Base-by-base conservation (phyloP, 2,113 vertebrate genomes). In the Mirounga angustirostris region DNA sequence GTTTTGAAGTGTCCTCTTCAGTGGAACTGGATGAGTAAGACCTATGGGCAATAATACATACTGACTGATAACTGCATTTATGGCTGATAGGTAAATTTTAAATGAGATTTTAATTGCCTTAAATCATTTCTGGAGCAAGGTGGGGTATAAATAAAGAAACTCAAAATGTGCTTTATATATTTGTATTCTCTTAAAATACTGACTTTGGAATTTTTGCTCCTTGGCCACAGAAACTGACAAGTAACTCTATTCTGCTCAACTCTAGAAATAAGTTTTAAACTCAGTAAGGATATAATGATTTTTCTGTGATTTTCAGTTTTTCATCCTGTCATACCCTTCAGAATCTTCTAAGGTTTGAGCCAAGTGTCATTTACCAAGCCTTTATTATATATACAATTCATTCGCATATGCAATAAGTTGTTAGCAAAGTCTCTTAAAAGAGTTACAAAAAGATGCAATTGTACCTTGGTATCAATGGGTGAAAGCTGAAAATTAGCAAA, bases 11-110 rank as follows among this genome's bases (percentile, higher is more conserved):
- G 46, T 99, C 98, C 3, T 99, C 99, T 89, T 99, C 99, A 16
- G 99, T 98, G 69, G 98, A 97, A 98, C 99, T 99, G 56, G 99
- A 99, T n/a, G 99, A 99, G 84, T 96, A 97, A 76, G 99, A 99
- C 95, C 99, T 99, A 97, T 28, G 54, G 21, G 93, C 80, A 98
- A 95, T 63, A 98, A 96, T 11, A 96, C 22, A 93, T 0, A 59
- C 0, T 96, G 11, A 79, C 59, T 82, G 81, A 89, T 89, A 86
- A 40, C 0, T 21, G 88, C 2, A 2, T 71, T 73, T 97, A 96
- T 79, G 90, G 83, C 89, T 87, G 21, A 83, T 19, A 97, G 21
- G 14, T 83, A 96, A 94, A 79, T 56, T 79, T n/a, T 87, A 94
- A 96, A 65, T 21, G 18, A 36, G 9, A 80, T 94, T 58, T 92